A percentile compares a stretch with the other conserved stretches of the same genome.
Conservation (phyloP, 2,113 vertebrate genomes). For the Macaca fascicularis region DNA sequence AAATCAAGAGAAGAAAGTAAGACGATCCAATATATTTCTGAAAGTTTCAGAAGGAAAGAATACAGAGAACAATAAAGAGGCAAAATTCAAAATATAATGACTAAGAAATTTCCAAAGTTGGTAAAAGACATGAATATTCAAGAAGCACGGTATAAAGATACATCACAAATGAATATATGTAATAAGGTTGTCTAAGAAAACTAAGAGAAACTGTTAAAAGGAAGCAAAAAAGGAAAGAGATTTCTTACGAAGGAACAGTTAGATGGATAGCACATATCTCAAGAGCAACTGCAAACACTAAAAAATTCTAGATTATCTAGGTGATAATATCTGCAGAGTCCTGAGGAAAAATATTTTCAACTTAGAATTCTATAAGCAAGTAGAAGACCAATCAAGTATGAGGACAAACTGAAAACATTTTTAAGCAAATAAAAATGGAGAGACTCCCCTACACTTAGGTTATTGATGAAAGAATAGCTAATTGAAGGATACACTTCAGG, state of each 20-base stretch:
- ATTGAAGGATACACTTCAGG: background rate
- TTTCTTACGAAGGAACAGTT: background rate
- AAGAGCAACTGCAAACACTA: background rate
- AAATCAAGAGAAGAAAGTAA: conserved; percentile 13
- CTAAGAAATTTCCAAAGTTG: background rate
- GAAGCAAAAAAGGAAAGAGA: background rate
- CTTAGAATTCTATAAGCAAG: background rate
- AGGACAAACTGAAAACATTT: background rate
- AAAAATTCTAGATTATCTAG: background rate
- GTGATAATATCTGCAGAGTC: background rate
- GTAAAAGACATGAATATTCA: background rate
- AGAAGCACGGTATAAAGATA: background rate
- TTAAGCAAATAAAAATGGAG: background rate
- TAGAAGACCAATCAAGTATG: background rate
- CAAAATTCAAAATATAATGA: background rate
- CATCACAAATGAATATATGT: background rate
- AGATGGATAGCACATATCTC: background rate
- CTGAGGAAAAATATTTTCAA: background rate
- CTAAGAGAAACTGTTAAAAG: conserved; percentile 5
- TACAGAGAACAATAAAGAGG: background rate
- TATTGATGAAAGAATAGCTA: background rate
- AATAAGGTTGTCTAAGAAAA: background rate
- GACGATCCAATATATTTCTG: background rate
- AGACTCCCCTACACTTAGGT: background rate
- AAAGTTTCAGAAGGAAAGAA: background rate